A percentile compares a stretch with the other conserved stretches of the same genome.
These are phyloP conservation scores for Melanotaenia trifasciata DNA, from an alignment of 2,797 vertebrate species.

Conservation along the genomic window DNA sequence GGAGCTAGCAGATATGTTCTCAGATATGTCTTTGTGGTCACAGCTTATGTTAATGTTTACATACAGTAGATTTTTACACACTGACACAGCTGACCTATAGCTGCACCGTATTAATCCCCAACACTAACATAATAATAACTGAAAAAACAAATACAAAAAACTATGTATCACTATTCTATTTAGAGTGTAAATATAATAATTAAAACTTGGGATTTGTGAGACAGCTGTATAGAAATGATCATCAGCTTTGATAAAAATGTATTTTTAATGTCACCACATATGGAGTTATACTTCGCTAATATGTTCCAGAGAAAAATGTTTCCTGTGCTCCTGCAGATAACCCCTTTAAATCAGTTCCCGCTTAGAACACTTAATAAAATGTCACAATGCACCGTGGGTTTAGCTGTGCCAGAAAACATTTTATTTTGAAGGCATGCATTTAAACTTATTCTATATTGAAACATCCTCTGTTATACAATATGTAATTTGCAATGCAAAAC, in stretches of 20 bases:
- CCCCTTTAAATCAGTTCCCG: conserved; percentile 43
- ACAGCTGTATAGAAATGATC: neutral
- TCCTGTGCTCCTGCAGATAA: conserved; percentile 25
- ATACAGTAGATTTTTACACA: conserved; percentile 12
- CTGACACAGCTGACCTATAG: conserved; percentile 19
- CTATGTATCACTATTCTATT: neutral
- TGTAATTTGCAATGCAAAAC: conserved; percentile 39
- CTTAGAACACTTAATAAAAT: conserved; percentile 61
- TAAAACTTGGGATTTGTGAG: neutral
- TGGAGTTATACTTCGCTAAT: neutral
- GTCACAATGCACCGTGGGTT: conserved; percentile 38
- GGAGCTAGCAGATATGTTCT: neutral
- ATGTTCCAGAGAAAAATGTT: conserved; percentile 8
- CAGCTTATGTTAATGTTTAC: conserved; percentile 41
- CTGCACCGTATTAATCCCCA: conserved; percentile 2
- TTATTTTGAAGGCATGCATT: conserved; percentile 27
- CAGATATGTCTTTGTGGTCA: neutral
- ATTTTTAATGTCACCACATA: neutral
- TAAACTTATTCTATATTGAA: conserved; percentile 22
- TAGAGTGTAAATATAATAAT: neutral
- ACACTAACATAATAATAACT: neutral
- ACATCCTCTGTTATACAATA: conserved; percentile 30
- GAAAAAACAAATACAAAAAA: neutral
- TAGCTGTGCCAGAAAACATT: conserved; percentile 35
- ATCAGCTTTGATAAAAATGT: too few relatives aligned